Percentiles rank a stretch among this genome's conserved stretches.
Conservation (phyloP, 2,888 invertebrate genomes). For the Melinopterus prodromus region DNA sequence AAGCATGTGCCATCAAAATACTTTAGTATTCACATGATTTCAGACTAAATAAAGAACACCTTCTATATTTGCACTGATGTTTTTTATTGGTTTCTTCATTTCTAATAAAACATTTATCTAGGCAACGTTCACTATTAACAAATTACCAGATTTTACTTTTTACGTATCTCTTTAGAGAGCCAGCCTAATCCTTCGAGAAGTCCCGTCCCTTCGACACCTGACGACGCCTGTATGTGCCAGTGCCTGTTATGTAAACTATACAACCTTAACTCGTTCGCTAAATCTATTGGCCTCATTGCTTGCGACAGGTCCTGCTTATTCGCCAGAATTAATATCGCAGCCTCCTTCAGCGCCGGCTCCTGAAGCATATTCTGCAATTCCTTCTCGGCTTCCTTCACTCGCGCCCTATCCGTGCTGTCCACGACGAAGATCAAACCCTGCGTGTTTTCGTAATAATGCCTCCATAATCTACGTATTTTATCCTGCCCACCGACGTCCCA, state of each 20-base stretch:
- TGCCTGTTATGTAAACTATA: slow-evolving; percentile 82
- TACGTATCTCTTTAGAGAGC: slow-evolving; percentile 87
- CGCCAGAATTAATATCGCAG: slow-evolving; percentile 90
- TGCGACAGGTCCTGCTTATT: slow-evolving; percentile 96
- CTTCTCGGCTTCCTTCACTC: slow-evolving; percentile 88
- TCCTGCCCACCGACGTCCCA: slow-evolving; percentile 99
- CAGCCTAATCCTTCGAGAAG: slow-evolving; percentile 93
- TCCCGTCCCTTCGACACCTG: slow-evolving; percentile 90
- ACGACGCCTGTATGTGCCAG: slow-evolving; percentile 94
- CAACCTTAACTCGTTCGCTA: slow-evolving; percentile 88
- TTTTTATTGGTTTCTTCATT: not conserved
- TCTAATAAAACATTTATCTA: not conserved
- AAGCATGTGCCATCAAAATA: too few relatives aligned
- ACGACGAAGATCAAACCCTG: slow-evolving; percentile 95
- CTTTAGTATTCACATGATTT: too few relatives aligned
- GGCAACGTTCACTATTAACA: not conserved
- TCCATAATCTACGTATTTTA: slow-evolving; percentile 95
- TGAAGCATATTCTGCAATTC: slow-evolving; percentile 78
- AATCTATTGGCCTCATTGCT: slow-evolving; percentile 90
- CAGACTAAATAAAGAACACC: too few relatives aligned
- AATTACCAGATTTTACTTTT: slow-evolving; percentile 64
- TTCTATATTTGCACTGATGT: not conserved
- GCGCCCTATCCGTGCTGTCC: slow-evolving; percentile 93
- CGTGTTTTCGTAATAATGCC: slow-evolving; percentile 97
- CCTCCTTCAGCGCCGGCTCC: slow-evolving; percentile 92